These are phyloP conservation scores for Hormaphis cornu DNA, from an alignment of 1,140 invertebrate species.

Conservation along the genomic window DNA sequence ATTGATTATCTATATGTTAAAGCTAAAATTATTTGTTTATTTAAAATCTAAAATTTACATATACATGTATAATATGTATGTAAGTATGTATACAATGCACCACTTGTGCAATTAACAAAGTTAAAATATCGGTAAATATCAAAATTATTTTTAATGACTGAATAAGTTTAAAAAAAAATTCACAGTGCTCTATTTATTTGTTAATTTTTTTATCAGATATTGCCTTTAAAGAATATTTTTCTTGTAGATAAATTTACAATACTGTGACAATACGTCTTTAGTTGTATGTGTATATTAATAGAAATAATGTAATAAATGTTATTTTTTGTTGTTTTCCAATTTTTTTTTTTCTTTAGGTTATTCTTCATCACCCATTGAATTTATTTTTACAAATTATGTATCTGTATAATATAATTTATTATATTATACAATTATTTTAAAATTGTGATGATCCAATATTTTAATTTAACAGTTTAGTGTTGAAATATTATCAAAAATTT, in stretches of 20 bases:
- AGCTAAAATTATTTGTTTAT: not conserved
- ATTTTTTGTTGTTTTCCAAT: conserved; percentile 22
- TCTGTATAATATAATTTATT: not conserved
- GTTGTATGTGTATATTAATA: conserved; percentile 15
- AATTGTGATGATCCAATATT: not conserved
- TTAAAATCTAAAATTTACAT: not conserved
- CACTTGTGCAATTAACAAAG: not conserved
- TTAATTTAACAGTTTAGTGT: not conserved
- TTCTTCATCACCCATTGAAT: not conserved
- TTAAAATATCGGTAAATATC: not conserved
- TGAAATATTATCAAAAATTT: not conserved
- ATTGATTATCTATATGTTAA: not conserved
- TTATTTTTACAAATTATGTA: not conserved
- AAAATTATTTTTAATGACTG: not conserved
- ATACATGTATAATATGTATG: not conserved
- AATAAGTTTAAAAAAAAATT: not conserved
- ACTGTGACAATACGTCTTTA: conserved; percentile 28
- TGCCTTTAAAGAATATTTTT: not conserved
- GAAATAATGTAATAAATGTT: conserved; percentile 30
- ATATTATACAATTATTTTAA: not conserved
- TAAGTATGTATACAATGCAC: not conserved
- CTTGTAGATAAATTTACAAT: conserved; percentile 12
- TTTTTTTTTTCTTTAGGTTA: not conserved
- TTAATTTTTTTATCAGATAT: not conserved
- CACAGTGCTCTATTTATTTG: not conserved